Base-by-base conservation (phyloP, 1,140 invertebrate genomes). In the Drosophila kurseongensis region DNA sequence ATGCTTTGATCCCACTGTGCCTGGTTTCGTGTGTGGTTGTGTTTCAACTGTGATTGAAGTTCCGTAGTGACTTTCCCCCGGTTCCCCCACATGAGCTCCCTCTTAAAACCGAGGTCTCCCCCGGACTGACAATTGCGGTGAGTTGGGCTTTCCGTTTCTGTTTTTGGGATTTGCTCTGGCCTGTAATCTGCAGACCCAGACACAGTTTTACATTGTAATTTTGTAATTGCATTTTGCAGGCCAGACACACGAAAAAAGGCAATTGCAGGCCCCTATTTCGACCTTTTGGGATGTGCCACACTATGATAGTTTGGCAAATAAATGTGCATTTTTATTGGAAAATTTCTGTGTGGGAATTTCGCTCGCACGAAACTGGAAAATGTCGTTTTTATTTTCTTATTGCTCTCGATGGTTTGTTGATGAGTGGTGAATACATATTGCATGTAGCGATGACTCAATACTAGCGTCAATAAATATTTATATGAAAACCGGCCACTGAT, bases 181-280 rank as follows among this genome's bases (percentile, higher is more conserved):
- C 78, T 85, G 83, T 86, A 86, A 86, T 86, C 83, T 69, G 66
- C 67, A 76, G 62, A 44, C 63, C 65, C 79, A 76, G 63, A 73
- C 57, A 82, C 71, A 71, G 62, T 77, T 85, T 80, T 85, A 85
- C 81, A 83, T 69, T 86, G 83, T 83, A 86, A 86, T 86, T 86
- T 83, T 83, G 83, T 80, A 88, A 86, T 88, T 83, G 68, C 76
- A 89, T 75, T 75, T 75, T n/a, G 66, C 68, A 72, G 65, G 45
- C 71, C 50, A 63, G 44, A 71, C 69, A 72, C 45, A 68, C 68
- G 51, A 67, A 78, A 23, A 71, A 77, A 77, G 44, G 38, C 75
- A 71, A 72, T 63, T 18, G 27, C 38, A 40, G 69, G 58, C 52
- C 68, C 60, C 55, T 16, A 18, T 60, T 62, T 60, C 55, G 59